These are phyloP conservation scores for Cryptosula pallasiana DNA, from an alignment of 2,888 invertebrate genomes.

Conservation along the genomic window DNA sequence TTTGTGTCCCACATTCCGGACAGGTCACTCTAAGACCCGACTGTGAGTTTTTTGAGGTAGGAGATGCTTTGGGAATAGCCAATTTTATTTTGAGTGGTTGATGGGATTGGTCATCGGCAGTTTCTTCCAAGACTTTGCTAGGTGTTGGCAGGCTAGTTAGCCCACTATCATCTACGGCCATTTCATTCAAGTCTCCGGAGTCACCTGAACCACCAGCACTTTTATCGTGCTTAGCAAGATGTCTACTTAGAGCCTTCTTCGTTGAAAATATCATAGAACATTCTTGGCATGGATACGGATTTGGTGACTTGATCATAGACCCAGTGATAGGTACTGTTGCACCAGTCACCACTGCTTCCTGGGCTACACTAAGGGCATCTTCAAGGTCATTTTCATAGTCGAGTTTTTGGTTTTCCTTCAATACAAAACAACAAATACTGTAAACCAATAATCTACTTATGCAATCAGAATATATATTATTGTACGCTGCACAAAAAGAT, in stretches of 20 bases:
- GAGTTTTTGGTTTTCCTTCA: too few species aligned
- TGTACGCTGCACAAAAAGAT: too few species aligned
- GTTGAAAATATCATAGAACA: slow-evolving; percentile 4
- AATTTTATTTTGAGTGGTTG: not conserved
- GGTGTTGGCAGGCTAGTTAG: too few species aligned
- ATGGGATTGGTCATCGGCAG: not conserved
- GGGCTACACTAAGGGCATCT: not conserved
- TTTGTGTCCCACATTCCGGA: not conserved
- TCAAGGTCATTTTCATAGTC: too few species aligned
- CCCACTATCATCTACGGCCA: not conserved
- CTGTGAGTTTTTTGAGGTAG: not conserved
- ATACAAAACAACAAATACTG: too few species aligned
- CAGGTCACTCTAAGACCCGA: not conserved
- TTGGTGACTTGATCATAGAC: not conserved
- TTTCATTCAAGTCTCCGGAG: not conserved
- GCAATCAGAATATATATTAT: too few species aligned
- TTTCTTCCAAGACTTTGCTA: not conserved
- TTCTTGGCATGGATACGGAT: not conserved
- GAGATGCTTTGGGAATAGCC: not conserved
- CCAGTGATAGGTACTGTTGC: slow-evolving; percentile 6
- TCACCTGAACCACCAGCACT: not conserved
- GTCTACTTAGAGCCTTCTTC: slow-evolving; percentile 6
- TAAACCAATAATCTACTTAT: too few species aligned
- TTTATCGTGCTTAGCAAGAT: not conserved
- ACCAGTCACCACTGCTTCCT: slow-evolving; percentile 14